Conservation (phyloP, 2,113 vertebrate genomes). For the Megaptera novaeangliae region DNA sequence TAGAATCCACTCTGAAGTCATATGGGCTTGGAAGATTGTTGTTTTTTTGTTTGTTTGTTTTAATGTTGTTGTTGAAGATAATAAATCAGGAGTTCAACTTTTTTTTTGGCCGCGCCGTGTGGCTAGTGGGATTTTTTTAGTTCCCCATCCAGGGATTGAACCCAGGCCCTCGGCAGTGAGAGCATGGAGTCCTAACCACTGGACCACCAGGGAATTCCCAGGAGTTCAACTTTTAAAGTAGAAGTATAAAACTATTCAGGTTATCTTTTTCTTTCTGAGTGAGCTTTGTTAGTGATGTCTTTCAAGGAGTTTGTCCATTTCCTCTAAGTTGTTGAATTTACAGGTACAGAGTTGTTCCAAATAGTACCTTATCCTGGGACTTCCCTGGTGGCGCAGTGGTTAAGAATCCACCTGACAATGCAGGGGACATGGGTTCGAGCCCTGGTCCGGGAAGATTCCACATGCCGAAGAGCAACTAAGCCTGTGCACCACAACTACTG, state of each 20-base stretch:
- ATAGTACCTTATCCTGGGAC: background rate
- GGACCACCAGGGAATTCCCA: background rate
- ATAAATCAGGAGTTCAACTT: background rate
- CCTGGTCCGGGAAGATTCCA: no score
- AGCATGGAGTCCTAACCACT: background rate
- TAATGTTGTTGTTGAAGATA: background rate
- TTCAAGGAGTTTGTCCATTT: background rate
- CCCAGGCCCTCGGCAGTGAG: background rate
- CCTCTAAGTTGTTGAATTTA: background rate
- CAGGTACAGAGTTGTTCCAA: background rate
- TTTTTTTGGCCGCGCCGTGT: background rate
- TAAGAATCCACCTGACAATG: no score
- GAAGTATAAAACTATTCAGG: background rate
- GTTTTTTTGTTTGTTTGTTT: background rate
- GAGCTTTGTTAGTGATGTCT: background rate
- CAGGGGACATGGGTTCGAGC: no score
- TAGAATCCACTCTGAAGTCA: background rate
- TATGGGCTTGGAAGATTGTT: background rate
- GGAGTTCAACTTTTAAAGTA: background rate
- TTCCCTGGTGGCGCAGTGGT: no score
- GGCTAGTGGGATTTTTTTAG: background rate
- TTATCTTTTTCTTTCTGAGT: background rate
- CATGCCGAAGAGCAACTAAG: no score
- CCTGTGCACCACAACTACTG: no score
- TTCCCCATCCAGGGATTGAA: background rate